These are phyloP conservation scores for Corella eumyota DNA, from an alignment of 23 tunicate species.

Conservation along the genomic window DNA sequence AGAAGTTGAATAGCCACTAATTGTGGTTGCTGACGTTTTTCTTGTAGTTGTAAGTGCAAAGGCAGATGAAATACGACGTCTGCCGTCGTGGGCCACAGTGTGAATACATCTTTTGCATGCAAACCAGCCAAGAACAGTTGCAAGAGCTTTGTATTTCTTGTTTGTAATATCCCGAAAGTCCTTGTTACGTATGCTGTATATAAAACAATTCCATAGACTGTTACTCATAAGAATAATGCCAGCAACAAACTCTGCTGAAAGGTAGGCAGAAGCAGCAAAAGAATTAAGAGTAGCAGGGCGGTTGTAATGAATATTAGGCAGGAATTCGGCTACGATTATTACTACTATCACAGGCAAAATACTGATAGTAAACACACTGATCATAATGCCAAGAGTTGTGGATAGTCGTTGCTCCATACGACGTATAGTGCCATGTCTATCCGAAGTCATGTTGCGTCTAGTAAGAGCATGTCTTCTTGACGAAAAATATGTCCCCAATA, in stretches of 20 bases:
- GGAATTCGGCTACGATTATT: conserved; percentile 6
- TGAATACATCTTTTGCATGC: conserved; percentile 1
- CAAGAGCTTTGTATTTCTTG: background rate
- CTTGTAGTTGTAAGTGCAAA: too few relatives aligned
- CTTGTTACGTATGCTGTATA: conserved; percentile 40
- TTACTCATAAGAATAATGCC: conserved; percentile 25
- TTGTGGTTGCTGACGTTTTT: too few relatives aligned
- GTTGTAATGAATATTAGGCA: conserved; percentile 11
- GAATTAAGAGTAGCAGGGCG: conserved; percentile 20
- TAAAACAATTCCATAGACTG: conserved; percentile 73
- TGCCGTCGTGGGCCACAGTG: too few relatives aligned
- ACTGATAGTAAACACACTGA: conserved; percentile 35
- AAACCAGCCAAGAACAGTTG: conserved; percentile 1
- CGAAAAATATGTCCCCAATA: conserved; percentile 24
- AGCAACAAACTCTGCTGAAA: conserved; percentile 18
- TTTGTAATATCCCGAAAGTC: conserved; percentile 21
- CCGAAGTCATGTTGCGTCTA: conserved; percentile 11
- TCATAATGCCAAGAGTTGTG: conserved; percentile 41
- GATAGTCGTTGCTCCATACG: conserved; percentile 35
- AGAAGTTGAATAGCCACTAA: too few relatives aligned
- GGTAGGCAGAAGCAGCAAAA: conserved; percentile 6
- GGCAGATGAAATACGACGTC: too few relatives aligned
- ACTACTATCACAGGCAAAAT: conserved; percentile 26
- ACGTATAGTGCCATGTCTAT: background rate
- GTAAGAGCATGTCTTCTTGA: conserved; percentile 17